Conservation (phyloP, 2,797 vertebrate species). For the Squalus acanthias region DNA sequence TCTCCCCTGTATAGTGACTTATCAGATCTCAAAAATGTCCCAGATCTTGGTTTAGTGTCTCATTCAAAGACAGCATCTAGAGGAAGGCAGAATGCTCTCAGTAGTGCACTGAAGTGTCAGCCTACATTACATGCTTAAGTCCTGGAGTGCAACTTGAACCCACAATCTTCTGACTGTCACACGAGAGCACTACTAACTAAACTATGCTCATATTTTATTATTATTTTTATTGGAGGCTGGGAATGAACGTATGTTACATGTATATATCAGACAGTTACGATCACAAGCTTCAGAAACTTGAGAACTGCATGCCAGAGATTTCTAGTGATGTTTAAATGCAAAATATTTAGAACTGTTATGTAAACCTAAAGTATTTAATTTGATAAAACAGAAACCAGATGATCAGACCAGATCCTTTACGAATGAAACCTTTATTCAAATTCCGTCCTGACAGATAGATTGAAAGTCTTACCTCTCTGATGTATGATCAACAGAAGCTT, state of each 20-base stretch:
- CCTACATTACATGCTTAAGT: neutral
- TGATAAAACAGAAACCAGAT: neutral
- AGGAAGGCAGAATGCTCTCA: neutral
- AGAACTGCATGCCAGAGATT: neutral
- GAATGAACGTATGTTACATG: neutral
- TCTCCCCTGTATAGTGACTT: neutral
- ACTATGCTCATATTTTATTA: neutral
- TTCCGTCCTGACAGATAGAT: neutral
- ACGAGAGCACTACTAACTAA: neutral
- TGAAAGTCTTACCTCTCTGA: neutral
- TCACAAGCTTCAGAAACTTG: neutral
- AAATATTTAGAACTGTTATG: neutral
- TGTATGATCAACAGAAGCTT: neutral
- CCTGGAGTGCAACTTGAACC: neutral
- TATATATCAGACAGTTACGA: neutral
- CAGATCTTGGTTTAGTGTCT: neutral
- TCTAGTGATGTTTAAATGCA: neutral
- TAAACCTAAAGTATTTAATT: neutral
- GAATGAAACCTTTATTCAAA: neutral
- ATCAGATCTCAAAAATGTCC: neutral
- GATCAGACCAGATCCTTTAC: neutral
- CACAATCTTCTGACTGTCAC: neutral
- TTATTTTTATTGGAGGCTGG: neutral
- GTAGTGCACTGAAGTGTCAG: neutral
- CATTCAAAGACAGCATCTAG: neutral